Base-by-base conservation (phyloP, 2,888 invertebrate species). In the Xestia c-nigrum region DNA sequence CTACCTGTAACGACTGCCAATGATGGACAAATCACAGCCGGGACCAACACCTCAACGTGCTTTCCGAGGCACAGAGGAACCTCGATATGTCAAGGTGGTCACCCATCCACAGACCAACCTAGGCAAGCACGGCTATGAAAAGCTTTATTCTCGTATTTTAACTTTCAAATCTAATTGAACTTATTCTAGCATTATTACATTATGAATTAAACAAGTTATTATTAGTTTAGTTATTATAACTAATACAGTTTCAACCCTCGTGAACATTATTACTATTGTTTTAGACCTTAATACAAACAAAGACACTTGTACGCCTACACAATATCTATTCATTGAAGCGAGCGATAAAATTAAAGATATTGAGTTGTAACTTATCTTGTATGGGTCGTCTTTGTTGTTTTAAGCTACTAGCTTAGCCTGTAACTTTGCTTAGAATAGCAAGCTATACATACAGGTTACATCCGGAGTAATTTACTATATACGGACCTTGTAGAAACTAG, bases 281-380 rank as follows among this genome's bases (percentile, higher is more conserved):
- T 9, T 57, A 67, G 46, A 0, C 57, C 46, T 59, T 38, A 9
- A 24, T 7, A 80, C 67, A 64, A 85, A 74, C 81, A 80, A 85
- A 67, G 70, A n/a, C 46, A 50, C 38, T 83, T 47, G 1, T n/a
- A 70, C 73, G 12, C 63, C 40, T 7, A 67, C 52, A 67, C 66
- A 74, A 85, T 80, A 63, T 16, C 43, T 74, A 71, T 71, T 81
- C 63, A 81, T 71, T 71, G 85, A 72, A 57, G 46, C 40, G 38
- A 14, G 46, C 38, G 81, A 82, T 85, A 65, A 74, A 85, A 82
- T 85, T 68, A 47, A 71, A 85, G 85, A 81, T 74, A 82, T 85
- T 52, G 67, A 47, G 46, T 24, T 64, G 40, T 85, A 68, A 85
- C 74, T 78, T 65, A 59, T 76, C 38, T 38, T 47, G 7, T 47